Evolutionary conservation across 2,888 invertebrate species (phyloP).

Genomic region (Scaptomyza caliginosa): DNA sequence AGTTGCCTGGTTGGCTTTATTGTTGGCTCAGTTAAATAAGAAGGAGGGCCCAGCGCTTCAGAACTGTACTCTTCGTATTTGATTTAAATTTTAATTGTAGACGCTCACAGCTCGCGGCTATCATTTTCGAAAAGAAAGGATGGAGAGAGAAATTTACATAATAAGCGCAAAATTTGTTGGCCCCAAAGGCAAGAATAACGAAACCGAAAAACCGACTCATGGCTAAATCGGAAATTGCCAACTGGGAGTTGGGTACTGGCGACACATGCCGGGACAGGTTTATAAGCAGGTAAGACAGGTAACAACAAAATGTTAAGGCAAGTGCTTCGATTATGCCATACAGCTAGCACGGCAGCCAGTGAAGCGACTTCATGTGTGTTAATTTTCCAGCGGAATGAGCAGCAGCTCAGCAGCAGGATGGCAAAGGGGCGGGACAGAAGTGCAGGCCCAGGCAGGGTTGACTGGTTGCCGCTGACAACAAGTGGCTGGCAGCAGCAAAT

Average conservation of each 20-base stretch:
- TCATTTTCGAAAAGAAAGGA: slow-evolving; percentile 47
- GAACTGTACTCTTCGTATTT: slow-evolving; percentile 44
- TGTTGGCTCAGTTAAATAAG: slow-evolving; percentile 76
- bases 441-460: slow-evolving; percentile 11
- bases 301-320: slow-evolving; percentile 54
- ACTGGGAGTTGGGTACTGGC: slow-evolving; percentile 24
- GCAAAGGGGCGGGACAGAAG: background rate
- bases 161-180: slow-evolving; percentile 69
- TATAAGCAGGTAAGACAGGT: slow-evolving; percentile 64
- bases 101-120: slow-evolving; percentile 60
- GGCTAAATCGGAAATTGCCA: slow-evolving; percentile 13
- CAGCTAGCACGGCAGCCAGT: slow-evolving; percentile 28
- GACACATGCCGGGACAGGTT: slow-evolving; percentile 70
- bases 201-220: background rate
- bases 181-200: slow-evolving; percentile 8
- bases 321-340: slow-evolving; percentile 71
- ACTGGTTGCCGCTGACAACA: slow-evolving; percentile 75
- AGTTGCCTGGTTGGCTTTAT: slow-evolving; percentile 45
- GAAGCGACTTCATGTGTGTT: slow-evolving; percentile 66
- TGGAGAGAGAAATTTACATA: slow-evolving; percentile 71
- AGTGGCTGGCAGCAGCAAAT: slow-evolving; percentile 76
- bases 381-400: slow-evolving; percentile 77
- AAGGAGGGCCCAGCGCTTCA: slow-evolving; percentile 9
- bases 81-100: slow-evolving; percentile 78
- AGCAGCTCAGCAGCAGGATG: slow-evolving; percentile 19